phyloP scores from a whole-genome alignment of 1,140 invertebrate genomes.

The Ips typographus region DNA sequence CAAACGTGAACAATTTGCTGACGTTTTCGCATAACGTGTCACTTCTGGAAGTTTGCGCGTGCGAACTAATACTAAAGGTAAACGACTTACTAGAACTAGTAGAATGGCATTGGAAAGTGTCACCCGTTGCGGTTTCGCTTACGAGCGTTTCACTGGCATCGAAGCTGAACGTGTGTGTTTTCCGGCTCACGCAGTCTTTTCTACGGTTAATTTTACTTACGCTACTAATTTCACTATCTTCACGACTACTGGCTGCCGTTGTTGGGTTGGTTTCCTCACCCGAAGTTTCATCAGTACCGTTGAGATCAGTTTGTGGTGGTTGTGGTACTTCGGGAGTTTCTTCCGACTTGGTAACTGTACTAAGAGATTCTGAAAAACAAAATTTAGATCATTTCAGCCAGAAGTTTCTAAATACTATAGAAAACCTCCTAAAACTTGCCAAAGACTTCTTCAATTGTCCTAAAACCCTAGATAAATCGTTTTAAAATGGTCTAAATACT shows the following conservation, averaged over 20 bases:
- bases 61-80: no score
- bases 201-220: background rate
- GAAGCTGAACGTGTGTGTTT: background rate
- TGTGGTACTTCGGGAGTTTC: conserved; percentile 2
- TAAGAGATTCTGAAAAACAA: conserved; percentile 19
- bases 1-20: no score
- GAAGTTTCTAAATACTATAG: no score
- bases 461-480: no score
- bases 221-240: background rate
- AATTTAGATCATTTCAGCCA: no score
- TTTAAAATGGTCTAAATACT: no score
- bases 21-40: no score
- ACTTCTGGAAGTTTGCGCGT: no score
- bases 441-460: no score
- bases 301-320: conserved; percentile 18
- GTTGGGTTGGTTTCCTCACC: background rate
- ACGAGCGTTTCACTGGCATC: background rate
- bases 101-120: background rate
- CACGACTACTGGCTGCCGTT: background rate
- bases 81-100: no score
- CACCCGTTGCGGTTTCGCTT: background rate
- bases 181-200: conserved; percentile 1
- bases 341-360: conserved; percentile 6
- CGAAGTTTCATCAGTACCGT: background rate
- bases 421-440: no score